phyloP scores from a whole-genome alignment of 2,797 vertebrate genomes.

The Pogoniulus pusillus region DNA sequence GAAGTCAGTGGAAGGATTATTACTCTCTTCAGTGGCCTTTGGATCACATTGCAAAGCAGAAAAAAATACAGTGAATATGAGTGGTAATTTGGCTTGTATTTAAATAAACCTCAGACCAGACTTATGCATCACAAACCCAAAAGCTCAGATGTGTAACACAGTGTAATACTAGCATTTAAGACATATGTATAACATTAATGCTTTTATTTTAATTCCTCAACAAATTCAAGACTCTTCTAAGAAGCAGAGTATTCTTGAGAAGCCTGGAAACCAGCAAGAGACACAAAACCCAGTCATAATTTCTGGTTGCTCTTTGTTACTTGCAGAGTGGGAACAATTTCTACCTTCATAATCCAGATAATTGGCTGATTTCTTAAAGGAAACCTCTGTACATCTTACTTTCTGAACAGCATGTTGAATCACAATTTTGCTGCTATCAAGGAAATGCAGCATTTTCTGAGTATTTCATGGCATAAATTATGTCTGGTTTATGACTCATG shows the following conservation, averaged over 20 bases:
- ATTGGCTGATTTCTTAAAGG: slow-evolving; percentile 61
- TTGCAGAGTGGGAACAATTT: slow-evolving; percentile 51
- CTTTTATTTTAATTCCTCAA: neutral
- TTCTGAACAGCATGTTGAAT: slow-evolving; percentile 58
- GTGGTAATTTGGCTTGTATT: neutral
- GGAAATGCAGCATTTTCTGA: slow-evolving; percentile 57
- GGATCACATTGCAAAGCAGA: neutral
- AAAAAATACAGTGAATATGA: neutral
- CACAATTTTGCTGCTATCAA: slow-evolving; percentile 49
- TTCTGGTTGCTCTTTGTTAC: slow-evolving; percentile 48
- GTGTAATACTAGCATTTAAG: neutral
- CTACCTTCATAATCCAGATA: slow-evolving; percentile 37
- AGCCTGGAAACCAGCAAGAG: slow-evolving; percentile 27
- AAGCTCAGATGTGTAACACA: neutral
- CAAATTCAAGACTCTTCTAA: neutral
- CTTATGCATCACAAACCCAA: neutral
- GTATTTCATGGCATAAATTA: slow-evolving; percentile 65
- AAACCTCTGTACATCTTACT: slow-evolving; percentile 29
- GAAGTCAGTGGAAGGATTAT: slow-evolving; percentile 30
- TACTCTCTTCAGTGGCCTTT: neutral
- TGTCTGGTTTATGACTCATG: slow-evolving; percentile 59
- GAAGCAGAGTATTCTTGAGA: neutral
- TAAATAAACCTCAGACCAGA: neutral
- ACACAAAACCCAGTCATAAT: slow-evolving; percentile 43
- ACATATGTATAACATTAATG: neutral